Evolutionary conservation across 1,140 invertebrate species (phyloP), one percentile per base, ranked within the genome.

Genomic region (Drosophila trapezifrons): DNA sequence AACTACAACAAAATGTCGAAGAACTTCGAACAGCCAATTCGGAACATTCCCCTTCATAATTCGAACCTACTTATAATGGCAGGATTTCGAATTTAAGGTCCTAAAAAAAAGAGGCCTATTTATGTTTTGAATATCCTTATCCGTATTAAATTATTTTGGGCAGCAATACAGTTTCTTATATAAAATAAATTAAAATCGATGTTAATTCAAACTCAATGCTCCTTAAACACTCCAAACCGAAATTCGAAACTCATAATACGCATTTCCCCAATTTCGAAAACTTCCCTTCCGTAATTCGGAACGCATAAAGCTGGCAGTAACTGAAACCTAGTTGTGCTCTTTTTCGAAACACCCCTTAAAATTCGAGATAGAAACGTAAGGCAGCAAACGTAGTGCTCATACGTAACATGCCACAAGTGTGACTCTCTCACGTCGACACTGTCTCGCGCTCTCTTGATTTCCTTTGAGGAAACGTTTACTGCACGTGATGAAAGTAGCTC

Each of bases 381-480:
- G 9, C 8, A 6, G 7, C 12, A 38, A 22, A 63, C 62, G 74
- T 67, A 54, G 55, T 25, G 29, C 75, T 56, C 40, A 25, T 70
- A 67, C 60, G 73, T 76, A 81, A 72, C 52, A 86, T 76, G 82
- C 82, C 79, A 86, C 82, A 86, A 86, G 82, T 86, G 82, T 86
- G 79, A 85, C 80, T 71, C 42, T 75, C 51, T 35, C 46, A 20
- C 38, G 15, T 15, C 35, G 17, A 56, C 60, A 49, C 38, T 62
- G n/a, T 27, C 8, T n/a, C 7, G 9, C 12, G 15, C 54, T 67
- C 54, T 49, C 27, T 51, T 12, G 46, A 52, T 69, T 69, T 52
- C 37, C 29, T 76, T 22, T 45, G 25, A 52, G 71, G 46, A 80
- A 82, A 74, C 75, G 59, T 75, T 83, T 67, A 69, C 80, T 74